Evolutionary conservation across 2,888 invertebrate species (phyloP), one percentile per base, ranked within the genome.

Genomic region (Auanema sp.): DNA sequence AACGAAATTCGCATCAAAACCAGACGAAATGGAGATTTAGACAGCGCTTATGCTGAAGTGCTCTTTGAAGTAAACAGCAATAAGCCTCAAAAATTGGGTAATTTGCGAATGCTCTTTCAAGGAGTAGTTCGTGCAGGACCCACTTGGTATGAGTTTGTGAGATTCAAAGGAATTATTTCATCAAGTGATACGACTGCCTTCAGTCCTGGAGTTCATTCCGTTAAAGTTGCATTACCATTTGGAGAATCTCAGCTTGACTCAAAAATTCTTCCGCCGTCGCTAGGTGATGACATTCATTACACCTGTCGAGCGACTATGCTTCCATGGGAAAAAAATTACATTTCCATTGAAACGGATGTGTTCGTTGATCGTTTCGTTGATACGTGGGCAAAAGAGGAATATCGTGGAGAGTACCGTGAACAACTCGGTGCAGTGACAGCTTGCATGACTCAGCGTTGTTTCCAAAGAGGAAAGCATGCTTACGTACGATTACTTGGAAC

Each of bases 131-230:
- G 77, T 14, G 77, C 74, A 8, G 69, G 69, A 16, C 50, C 66
- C 11, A 44, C 51, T n/a, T 78, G 77, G 77, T 78, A 77, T 49
- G 78, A 78, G 50, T 78, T 78, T 58, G 51, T 78, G 1, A 64
- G 78, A 10, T 78, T 72, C 68, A 78, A 78, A 49, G 74, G 77
- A 2, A 69, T 77, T 21, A 71, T 74, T 24, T 60, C 64, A 21
- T 60, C 68, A 11, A 58, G 59, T 14, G 54, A 64, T 8, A 50
- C 60, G 12, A 66, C 73, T 2, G 51, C 63, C 8, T 57, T 75
- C 2, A 69, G 69, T 2, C 76, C 76, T 1, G 76, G 76, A 16
- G 55, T 66, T 33, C 76, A 76, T 49, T 53, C 61, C 4, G 54
- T 72, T 40, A 64, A 66, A 41, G 66, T 76, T 40, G 58, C 70